phyloP scores from a whole-genome alignment of 1,140 invertebrate species.

The Procambarus clarkii region DNA sequence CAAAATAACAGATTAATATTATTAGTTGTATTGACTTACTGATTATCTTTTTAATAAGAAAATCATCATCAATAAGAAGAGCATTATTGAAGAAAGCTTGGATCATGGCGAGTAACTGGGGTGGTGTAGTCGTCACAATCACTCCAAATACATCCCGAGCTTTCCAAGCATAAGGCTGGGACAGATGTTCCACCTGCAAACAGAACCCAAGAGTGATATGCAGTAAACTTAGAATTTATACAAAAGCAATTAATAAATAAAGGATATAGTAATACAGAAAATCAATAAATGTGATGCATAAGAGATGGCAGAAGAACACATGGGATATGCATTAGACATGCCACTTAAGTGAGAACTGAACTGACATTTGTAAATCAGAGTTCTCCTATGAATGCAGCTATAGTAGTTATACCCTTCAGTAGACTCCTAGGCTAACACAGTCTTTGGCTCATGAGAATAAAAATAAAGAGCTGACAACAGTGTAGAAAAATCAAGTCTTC shows the following conservation, averaged over 20 bases:
- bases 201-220: neutral
- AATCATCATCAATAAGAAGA: constrained; percentile 53
- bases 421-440: no score
- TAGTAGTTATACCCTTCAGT: no score
- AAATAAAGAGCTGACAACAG: no score
- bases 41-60: constrained; percentile 49
- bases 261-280: neutral
- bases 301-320: no score
- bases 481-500: no score
- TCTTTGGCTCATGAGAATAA: no score
- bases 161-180: constrained; percentile 56
- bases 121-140: constrained; percentile 52
- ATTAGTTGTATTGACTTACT: constrained; percentile 24
- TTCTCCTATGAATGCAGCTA: no score
- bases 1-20: neutral
- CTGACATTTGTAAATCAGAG: no score
- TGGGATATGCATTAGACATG: no score
- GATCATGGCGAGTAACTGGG: constrained; percentile 55
- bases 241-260: neutral
- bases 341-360: no score
- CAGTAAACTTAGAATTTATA: neutral
- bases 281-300: neutral
- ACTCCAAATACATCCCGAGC: constrained; percentile 54
- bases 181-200: constrained; percentile 53
- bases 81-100: constrained; percentile 62